Conservation (phyloP, 2,113 vertebrate species). For the Pygoscelis adeliae region DNA sequence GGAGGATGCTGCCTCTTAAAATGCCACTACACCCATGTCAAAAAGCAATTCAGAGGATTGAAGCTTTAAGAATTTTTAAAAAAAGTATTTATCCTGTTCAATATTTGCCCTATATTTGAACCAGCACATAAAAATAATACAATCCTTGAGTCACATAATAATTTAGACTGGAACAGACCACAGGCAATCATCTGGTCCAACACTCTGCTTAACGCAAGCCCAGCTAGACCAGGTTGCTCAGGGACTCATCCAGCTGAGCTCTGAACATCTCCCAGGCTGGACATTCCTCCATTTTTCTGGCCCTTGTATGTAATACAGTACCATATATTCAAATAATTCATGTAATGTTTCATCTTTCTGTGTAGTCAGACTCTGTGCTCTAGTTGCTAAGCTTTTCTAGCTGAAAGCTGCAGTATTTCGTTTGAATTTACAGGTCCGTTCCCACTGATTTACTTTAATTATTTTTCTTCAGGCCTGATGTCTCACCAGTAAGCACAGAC, state of each 20-base stretch:
- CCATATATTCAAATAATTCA: background rate
- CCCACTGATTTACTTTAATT: slow-evolving; percentile 27
- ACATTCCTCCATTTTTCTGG: background rate
- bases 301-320: background rate
- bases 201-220: background rate
- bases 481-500: background rate
- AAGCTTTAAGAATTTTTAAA: background rate
- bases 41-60: background rate
- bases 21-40: background rate
- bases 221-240: background rate
- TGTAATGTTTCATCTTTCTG: background rate
- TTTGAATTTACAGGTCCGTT: background rate
- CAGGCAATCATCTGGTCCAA: background rate
- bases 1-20: background rate
- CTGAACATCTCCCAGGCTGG: background rate
- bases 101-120: background rate
- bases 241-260: background rate
- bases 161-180: background rate
- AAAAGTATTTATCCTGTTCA: background rate
- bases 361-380: background rate
- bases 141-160: background rate
- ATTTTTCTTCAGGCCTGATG: slow-evolving; percentile 13
- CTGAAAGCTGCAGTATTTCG: background rate
- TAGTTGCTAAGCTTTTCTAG: background rate
- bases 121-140: background rate